Evolutionary conservation across 2,888 invertebrate genomes (phyloP).

Genomic region (Drosophila histrio): DNA sequence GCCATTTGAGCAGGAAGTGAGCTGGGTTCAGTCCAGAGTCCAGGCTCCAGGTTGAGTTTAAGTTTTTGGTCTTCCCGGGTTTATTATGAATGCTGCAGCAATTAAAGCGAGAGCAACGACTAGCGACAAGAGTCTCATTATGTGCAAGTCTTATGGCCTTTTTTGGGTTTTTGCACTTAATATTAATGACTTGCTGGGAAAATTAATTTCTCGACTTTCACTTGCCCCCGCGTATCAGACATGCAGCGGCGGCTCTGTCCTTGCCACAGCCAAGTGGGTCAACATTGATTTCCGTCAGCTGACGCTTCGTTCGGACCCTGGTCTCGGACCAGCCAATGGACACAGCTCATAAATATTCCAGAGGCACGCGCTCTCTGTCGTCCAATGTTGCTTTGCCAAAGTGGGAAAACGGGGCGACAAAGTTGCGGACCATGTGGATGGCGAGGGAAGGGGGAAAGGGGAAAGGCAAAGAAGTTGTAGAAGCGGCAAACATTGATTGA

Average conservation of each 20-base stretch:
- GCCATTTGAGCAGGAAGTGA: constrained; percentile 58
- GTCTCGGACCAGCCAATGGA: constrained; percentile 30
- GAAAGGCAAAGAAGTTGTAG: not conserved
- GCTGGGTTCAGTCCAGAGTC: not conserved
- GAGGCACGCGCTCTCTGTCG: constrained; percentile 63
- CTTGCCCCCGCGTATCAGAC: constrained; percentile 33
- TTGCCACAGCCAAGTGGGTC: constrained; percentile 68
- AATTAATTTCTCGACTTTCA: constrained; percentile 76
- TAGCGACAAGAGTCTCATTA: constrained; percentile 49
- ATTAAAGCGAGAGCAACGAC: constrained; percentile 50
- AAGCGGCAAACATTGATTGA: constrained; percentile 63
- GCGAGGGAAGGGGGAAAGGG: not conserved
- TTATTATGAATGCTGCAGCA: constrained; percentile 46
- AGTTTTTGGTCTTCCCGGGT: not conserved
- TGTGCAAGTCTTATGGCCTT: constrained; percentile 64
- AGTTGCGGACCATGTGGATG: constrained; percentile 51
- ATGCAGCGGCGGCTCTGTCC: constrained; percentile 40
- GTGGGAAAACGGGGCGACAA: constrained; percentile 70
- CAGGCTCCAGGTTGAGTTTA: not conserved
- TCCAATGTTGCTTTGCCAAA: constrained; percentile 38
- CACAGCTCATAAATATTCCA: constrained; percentile 74
- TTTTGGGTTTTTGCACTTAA: constrained; percentile 71
- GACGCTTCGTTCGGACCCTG: constrained; percentile 22
- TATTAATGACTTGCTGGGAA: constrained; percentile 75
- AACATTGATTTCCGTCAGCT: constrained; percentile 73